These are phyloP conservation scores for Chelonia mydas DNA, from an alignment of 2,797 vertebrate species.

Conservation along the genomic window DNA sequence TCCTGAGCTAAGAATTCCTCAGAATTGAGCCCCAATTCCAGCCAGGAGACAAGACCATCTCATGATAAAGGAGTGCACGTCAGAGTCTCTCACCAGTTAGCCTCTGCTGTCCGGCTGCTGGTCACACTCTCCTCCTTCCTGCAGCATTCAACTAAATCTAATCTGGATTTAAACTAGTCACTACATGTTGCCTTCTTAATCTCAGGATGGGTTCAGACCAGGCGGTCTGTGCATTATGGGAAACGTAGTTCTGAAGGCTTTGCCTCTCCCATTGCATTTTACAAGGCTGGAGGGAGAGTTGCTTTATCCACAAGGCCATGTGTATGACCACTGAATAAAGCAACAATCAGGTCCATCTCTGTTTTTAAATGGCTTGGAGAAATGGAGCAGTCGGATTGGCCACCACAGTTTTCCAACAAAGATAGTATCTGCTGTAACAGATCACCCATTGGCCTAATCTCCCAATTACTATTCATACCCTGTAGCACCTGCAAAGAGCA, in stretches of 20 bases:
- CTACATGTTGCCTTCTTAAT: conserved; percentile 59
- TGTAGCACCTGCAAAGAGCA: not conserved
- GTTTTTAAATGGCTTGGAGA: not conserved
- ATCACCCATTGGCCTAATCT: not conserved
- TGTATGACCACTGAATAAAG: not conserved
- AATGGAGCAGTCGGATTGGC: not conserved
- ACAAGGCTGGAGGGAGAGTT: not conserved
- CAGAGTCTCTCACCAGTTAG: not conserved
- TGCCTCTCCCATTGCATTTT: too few species aligned
- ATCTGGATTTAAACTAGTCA: conserved; percentile 82
- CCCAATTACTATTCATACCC: not conserved
- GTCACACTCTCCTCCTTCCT: conserved; percentile 5
- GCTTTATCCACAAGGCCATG: not conserved
- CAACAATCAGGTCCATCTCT: not conserved
- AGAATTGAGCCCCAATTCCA: not conserved
- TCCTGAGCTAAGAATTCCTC: not conserved
- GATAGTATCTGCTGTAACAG: not conserved
- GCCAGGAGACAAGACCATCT: not conserved
- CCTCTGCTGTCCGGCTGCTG: not conserved
- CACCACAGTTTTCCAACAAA: not conserved
- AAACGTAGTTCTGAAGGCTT: not conserved
- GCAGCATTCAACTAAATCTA: conserved; percentile 66
- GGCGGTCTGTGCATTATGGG: not conserved
- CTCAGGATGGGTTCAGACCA: not conserved
- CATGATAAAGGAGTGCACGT: not conserved